Evolutionary conservation across 2,888 invertebrate species (phyloP), one percentile per base, ranked within the genome.

Genomic region (Conus canariensis): DNA sequence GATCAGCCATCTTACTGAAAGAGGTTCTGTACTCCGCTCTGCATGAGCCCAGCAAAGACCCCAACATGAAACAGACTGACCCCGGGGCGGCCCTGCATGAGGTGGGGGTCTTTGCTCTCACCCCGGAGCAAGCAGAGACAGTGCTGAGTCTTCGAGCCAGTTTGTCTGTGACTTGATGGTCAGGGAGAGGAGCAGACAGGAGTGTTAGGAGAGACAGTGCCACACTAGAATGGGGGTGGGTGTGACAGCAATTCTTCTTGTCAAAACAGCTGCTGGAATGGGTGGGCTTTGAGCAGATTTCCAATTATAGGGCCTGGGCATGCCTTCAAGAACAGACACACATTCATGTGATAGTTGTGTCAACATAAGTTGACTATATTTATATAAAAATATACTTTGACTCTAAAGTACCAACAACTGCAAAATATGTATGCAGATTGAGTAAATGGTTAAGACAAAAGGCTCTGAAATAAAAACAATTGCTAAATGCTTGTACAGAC

Each of bases 1-100:
- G 98, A 0, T 98, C 98, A 74, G 98, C 98, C 0, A 97, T 98
- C 86, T 97, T 98, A 6, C 96, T 98, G 25, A 97, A 97, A 74
- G 97, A 98, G 91, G 97, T 97, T 0, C 95, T 98, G 30, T 92
- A 94, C 74, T 91, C 92, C 9, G 91, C 93, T 10, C 92, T 94
- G 56, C 94, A 94, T 30, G 93, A 92, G 10, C 87, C 92, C 1
- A 90, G 87, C 22, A 92, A 93, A 77, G 94, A 92, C 91, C 90
- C 90, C 22, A 90, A 90, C 80, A 91, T 91, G 19, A 88, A 91
- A 74, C 91, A 93, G 9, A 92, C 92, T 10, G 91, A 93, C 22
- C 91, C 93, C 30, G 92, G 92, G 25, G 92, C 93, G 12, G 94
- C 96, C 0, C 92, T 96, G 30, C 94, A 95, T 87, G 96, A 96